Evolutionary conservation across 2,888 invertebrate genomes (phyloP), one percentile per base, ranked within the genome.

Genomic region (Antitype chi): DNA sequence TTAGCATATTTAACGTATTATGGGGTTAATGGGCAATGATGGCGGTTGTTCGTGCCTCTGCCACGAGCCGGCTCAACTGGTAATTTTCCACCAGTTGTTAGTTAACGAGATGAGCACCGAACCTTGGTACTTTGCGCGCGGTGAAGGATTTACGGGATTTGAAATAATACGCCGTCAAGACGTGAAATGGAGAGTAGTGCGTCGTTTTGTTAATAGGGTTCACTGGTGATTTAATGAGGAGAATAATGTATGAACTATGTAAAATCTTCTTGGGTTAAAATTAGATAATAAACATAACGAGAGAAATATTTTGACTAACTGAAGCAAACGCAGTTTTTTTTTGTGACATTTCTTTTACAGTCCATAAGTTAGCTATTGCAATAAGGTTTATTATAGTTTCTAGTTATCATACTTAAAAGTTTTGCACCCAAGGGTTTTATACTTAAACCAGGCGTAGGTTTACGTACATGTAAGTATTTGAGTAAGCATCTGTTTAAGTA

Each of bases 1-100:
- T 95, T 95, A 94, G 94, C 95, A 95, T 96, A 95, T 95, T 96
- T 93, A 94, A 94, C 93, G 92, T 94, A 94, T 95, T 95, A 95
- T 92, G 90, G 93, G 93, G 94, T 94, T 94, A 96, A 96, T 95
- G 94, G 94, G 93, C 93, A 93, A 94, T 94, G 94, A 93, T 91
- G 93, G 89, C 89, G 89, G 87, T 91, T 89, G 90, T 89, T 91
- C 87, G 85, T 88, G 87, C 87, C 86, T 86, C 87, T 85, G 87
- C 81, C 89, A 88, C 88, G 88, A 86, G 89, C 89, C 89, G 89
- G 88, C 82, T 86, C 88, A 89, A 85, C 82, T 89, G 90, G 93
- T 92, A 93, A 94, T 93, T 94, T 94, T 93, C 93, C 91, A 91
- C 90, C 91, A 90, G 92, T 93, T 92, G 90, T 89, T 90, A 90